Conservation (phyloP, 2,888 invertebrate species). For the Melanchra persicariae region DNA sequence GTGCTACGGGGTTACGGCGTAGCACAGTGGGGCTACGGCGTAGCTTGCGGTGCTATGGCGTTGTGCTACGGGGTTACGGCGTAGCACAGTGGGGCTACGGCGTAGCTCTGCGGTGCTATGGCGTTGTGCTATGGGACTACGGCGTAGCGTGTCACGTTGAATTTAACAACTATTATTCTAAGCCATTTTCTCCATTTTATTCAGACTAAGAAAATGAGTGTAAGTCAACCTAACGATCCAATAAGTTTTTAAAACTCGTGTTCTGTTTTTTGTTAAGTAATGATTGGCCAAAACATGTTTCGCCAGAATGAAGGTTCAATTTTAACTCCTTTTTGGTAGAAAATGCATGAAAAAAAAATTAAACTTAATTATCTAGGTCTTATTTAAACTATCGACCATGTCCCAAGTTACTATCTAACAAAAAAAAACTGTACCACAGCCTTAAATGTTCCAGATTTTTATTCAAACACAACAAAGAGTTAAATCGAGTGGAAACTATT, state of each 20-base stretch:
- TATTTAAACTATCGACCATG: background rate
- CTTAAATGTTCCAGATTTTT: conserved; percentile 33
- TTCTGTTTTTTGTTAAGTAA: too few species aligned
- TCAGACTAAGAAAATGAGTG: too few species aligned
- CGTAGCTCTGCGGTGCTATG: background rate
- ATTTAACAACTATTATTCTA: background rate
- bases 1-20: conserved; percentile 9
- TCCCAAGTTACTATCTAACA: conserved; percentile 21
- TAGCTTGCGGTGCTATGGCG: background rate
- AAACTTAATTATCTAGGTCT: background rate
- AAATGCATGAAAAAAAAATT: background rate
- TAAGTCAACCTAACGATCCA: too few species aligned
- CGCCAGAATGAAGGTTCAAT: too few species aligned
- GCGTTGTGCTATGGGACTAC: conserved; percentile 6
- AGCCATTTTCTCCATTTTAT: too few species aligned
- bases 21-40: background rate
- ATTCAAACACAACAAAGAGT: conserved; percentile 35
- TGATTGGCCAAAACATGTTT: too few species aligned
- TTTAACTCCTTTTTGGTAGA: too few species aligned
- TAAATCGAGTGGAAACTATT: conserved; percentile 56
- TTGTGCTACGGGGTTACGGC: too few species aligned
- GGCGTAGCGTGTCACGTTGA: background rate
- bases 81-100: too few species aligned
- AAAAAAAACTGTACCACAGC: conserved; percentile 27
- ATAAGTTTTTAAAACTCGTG: too few species aligned